These are phyloP conservation scores for Drosophila setosimentum DNA, from an alignment of 2,888 invertebrate species.

Conservation along the genomic window DNA sequence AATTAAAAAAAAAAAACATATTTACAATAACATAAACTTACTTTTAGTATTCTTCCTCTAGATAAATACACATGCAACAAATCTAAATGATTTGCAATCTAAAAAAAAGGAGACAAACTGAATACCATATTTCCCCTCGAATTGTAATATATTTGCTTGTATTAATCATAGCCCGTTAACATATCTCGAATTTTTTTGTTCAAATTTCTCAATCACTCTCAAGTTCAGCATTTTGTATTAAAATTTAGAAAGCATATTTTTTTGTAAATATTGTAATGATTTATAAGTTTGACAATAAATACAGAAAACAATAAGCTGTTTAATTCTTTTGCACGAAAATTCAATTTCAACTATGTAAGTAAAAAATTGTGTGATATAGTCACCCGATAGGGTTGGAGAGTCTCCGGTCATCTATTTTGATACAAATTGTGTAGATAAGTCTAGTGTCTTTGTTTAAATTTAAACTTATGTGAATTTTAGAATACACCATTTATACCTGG, in stretches of 20 bases:
- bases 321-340: constrained; percentile 2
- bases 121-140: constrained; percentile 44
- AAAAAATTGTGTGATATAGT: background rate
- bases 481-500: constrained; percentile 10
- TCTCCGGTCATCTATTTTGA: background rate
- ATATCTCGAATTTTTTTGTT: constrained; percentile 42
- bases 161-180: constrained; percentile 19
- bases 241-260: constrained; percentile 12
- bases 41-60: constrained; percentile 17
- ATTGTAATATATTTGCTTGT: constrained; percentile 45
- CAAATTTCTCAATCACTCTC: constrained; percentile 34
- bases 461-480: background rate
- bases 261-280: constrained; percentile 30
- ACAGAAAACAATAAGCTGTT: constrained; percentile 13
- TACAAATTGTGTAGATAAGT: constrained; percentile 9
- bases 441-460: constrained; percentile 13
- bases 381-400: background rate
- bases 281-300: constrained; percentile 45
- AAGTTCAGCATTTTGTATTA: constrained; percentile 36
- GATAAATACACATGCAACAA: constrained; percentile 15
- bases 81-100: constrained; percentile 18
- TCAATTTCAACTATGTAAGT: background rate
- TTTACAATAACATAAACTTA: constrained; percentile 22
- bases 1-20: constrained; percentile 24
- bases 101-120: constrained; percentile 6